Conservation (phyloP, 2,888 invertebrate species). For the Cabera pusaria region DNA sequence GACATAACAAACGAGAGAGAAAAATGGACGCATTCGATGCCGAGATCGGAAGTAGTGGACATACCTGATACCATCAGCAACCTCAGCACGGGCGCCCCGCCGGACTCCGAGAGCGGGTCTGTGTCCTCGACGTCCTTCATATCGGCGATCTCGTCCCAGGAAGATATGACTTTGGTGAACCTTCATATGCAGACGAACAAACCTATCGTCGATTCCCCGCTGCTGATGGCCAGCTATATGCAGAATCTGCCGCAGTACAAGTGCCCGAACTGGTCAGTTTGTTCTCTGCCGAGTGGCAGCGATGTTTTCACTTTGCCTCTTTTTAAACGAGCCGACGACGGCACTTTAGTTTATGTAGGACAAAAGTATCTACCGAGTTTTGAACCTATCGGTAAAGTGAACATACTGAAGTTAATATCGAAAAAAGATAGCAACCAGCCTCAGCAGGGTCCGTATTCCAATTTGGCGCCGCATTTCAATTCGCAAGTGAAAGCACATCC, state of each 20-base stretch:
- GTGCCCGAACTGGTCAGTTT: conserved; percentile 90
- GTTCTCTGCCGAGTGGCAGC: conserved; percentile 87
- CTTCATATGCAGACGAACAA: conserved; percentile 96
- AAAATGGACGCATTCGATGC: conserved; percentile 66
- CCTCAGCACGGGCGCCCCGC: conserved; percentile 66
- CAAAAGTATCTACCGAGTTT: conserved; percentile 73
- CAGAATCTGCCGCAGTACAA: conserved; percentile 94
- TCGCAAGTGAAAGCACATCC: conserved; percentile 77
- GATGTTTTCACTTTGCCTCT: conserved; percentile 91
- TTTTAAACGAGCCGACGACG: conserved; percentile 90
- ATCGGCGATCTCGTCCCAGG: conserved; percentile 96
- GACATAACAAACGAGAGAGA: conserved; percentile 58
- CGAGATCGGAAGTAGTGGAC: conserved; percentile 59
- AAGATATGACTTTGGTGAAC: conserved; percentile 95
- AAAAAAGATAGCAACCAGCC: conserved; percentile 75
- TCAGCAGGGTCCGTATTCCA: conserved; percentile 68
- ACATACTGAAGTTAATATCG: conserved; percentile 65
- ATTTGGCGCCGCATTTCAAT: conserved; percentile 71
- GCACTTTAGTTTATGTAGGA: conserved; percentile 89
- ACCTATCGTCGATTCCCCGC: conserved; percentile 96
- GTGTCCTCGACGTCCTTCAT: conserved; percentile 93
- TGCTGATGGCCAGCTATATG: conserved; percentile 97
- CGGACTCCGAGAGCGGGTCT: conserved; percentile 91
- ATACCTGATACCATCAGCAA: conserved; percentile 71
- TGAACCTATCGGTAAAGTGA: conserved; percentile 63